Base-by-base conservation (phyloP, 1,140 invertebrate species). In the Goniozus legneri region DNA sequence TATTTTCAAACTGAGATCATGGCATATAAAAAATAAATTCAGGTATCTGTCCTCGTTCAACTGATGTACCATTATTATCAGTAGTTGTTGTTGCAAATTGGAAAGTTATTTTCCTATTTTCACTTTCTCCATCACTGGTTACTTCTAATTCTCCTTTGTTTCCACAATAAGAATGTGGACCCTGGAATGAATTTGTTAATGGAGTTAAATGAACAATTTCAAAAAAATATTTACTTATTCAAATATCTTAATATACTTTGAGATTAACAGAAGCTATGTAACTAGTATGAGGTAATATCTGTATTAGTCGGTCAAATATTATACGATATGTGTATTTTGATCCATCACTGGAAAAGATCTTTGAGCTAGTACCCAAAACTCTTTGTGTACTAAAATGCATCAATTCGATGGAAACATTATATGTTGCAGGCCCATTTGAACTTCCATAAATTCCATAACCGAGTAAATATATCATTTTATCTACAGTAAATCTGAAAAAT, bases 381-480 rank as follows among this genome's bases (percentile, higher is more conserved):
- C 88, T 88, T 32, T 84, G 84, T 2, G 86, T 86, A 13, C 84
- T 83, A 15, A 86, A 81, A 59, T 90, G 86, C 44, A 91, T 84
- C 22, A 94, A 80, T 75, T 90, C 84, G 44, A 93, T 84, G 52
- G 82, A 81, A 21, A 88, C 88, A 63, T 84, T 79, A 69, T 94
- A 94, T 65, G 92, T 89, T 3, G 84, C 83, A 3, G 88, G 83
- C 8, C 87, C 88, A 69, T 89, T 86, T 55, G 91, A 88, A 35
- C 89, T 91, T 13, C 91, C 92, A 75, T 92, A 94, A 30, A 94
- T 76, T 43, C 91, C 91, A 74, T 93, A 93, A 4, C 91, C 92
- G 34, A 91, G 86, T 6, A 95, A 80, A 75, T 87, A 92, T 54
- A 95, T 92, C 50, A 84, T 79, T 52, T 84, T 78, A 69, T 93